A percentile compares a stretch with the other conserved stretches of the same genome.
phyloP scores from a whole-genome alignment of 2,797 vertebrate species.

The Malacoraja senta region DNA sequence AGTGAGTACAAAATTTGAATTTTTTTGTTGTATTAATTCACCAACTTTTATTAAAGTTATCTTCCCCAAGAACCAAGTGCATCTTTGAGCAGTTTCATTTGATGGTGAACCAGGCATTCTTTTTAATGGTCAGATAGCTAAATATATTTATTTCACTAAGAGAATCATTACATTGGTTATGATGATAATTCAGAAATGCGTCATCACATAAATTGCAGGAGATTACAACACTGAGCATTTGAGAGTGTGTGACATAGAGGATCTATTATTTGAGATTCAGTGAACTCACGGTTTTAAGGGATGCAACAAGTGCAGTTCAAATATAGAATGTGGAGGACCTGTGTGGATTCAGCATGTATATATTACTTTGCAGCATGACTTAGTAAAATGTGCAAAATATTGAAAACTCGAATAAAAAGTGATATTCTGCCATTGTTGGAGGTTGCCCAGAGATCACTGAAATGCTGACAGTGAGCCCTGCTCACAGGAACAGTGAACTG shows the following conservation, averaged over 20 bases:
- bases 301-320: background rate
- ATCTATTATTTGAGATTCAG: background rate
- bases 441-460: background rate
- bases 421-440: background rate
- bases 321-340: background rate
- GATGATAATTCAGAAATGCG: background rate
- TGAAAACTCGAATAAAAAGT: background rate
- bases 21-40: background rate
- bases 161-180: background rate
- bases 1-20: background rate
- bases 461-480: background rate
- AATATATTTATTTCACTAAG: background rate
- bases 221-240: background rate
- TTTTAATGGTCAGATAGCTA: background rate
- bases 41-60: background rate
- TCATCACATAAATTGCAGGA: background rate
- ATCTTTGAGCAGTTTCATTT: background rate
- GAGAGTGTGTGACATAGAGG: background rate
- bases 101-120: background rate
- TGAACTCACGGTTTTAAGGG: background rate
- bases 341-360: background rate
- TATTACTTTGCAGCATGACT: background rate
- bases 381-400: background rate
- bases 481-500: conserved; percentile 7
- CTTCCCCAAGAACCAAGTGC: background rate